Evolutionary conservation across 2,113 vertebrate genomes (phyloP).

Genomic region (Erythrocebus patas): DNA sequence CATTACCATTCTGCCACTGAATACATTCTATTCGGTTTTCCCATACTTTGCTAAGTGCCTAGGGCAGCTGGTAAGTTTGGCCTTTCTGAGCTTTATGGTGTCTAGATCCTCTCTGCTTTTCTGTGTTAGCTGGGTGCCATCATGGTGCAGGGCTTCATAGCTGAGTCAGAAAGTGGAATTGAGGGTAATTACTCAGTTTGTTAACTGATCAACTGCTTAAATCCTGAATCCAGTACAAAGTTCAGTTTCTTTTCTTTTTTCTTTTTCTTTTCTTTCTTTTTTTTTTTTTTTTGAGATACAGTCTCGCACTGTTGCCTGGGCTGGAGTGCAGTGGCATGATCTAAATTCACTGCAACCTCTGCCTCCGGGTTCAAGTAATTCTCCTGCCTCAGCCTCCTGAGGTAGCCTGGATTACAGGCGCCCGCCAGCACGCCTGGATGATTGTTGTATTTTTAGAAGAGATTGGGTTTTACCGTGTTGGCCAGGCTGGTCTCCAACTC

Average conservation of each 20-base stretch:
- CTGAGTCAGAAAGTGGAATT: neutral
- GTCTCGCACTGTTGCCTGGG: too few relatives aligned
- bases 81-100: neutral
- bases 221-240: neutral
- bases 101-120: neutral
- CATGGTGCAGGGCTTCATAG: neutral
- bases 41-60: neutral
- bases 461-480: too few relatives aligned
- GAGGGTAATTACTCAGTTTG: neutral
- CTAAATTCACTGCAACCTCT: too few relatives aligned
- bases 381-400: too few relatives aligned
- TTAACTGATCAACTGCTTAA: neutral
- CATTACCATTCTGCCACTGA: neutral
- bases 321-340: too few relatives aligned
- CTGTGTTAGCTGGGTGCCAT: neutral
- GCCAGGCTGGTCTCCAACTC: too few relatives aligned
- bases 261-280: too few relatives aligned
- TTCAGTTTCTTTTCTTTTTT: neutral
- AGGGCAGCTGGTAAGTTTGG: neutral
- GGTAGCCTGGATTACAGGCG: too few relatives aligned
- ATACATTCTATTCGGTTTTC: neutral
- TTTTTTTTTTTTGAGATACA: too few relatives aligned
- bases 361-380: too few relatives aligned
- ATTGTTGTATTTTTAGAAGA: too few relatives aligned
- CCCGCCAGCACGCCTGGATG: too few relatives aligned